Evolutionary conservation across 2,888 invertebrate species (phyloP), one percentile per base, ranked within the genome.

Genomic region (Tachina grossa): DNA sequence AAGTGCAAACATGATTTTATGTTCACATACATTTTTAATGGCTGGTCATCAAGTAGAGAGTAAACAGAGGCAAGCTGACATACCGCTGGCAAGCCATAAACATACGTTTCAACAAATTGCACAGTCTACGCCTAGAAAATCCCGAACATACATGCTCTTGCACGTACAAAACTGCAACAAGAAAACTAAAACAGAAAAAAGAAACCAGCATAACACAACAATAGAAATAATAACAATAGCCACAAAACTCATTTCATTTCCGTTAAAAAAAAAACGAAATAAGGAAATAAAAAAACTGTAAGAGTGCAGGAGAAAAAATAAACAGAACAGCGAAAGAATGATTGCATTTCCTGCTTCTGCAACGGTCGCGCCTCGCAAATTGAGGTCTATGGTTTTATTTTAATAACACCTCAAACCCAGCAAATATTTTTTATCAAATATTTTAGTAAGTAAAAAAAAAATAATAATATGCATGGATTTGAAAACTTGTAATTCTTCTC

Each of bases 191-290:
- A 13, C 16, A 41, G 55, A 22, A 55, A 65, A 53, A 53, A 53
- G 19, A 53, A 53, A 8, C n/a, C 9, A 51, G 47, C 16, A 43
- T 5, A 43, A 10, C n/a, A 47, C 13, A 16, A 61, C 39, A 75
- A 68, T 31, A 55, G 39, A 41, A 57, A 47, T 71, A 85, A 85
- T 78, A 85, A 82, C 68, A 57, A 65, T 39, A 69, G 65, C 77
- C 61, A 57, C 57, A 82, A 65, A 82, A 82, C 69, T 82, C 78
- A 85, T 85, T 85, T 85, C 75, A 79, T 85, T 85, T 85, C 85
- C 85, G 78, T 78, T 51, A 47, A 22, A 65, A 78, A 47, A 43
- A 45, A 53, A 49, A 78, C 39, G 31, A 39, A 53, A 49, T 51
- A 68, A 31, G 14, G 22, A 78, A 59, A 69, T 14, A 61, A 76